Base-by-base conservation (phyloP, 2,888 invertebrate genomes). In the Diaprepes abbreviatus region DNA sequence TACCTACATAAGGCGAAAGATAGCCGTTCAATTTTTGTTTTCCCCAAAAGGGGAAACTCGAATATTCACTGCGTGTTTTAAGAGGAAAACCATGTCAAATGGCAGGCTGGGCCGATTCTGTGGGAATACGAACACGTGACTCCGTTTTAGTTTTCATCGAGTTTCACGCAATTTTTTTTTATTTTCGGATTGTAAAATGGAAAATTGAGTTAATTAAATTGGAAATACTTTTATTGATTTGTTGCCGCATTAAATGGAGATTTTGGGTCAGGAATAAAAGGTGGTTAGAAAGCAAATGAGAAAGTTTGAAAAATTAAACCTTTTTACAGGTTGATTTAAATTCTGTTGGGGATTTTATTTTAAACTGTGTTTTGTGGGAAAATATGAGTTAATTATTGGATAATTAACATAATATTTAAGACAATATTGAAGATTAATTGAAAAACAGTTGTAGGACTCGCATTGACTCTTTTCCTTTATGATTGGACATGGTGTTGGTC, bases 61-160 rank as follows among this genome's bases (percentile, higher is more conserved):
- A 36, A 38, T 57, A 36, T 57, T 21, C 62, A 55, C 76, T 78
- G 77, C 79, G 78, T 78, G 77, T 76, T 75, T 76, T 82, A 81
- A 83, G 82, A 83, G 80, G 82, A 82, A 82, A 83, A 81, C 80
- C 82, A 82, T 83, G 83, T 83, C 82, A 78, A 78, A 79, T 80
- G 81, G 81, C 82, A 82, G 81, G 81, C 79, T 79, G 80, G 78
- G 79, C 80, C 80, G 81, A 81, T 81, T 79, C 77, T 78, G 77
- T 83, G 82, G 80, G 83, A 83, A 80, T 81, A 80, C 79, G 79
- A 79, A 80, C 83, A 83, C 80, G 79, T 83, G 83, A 79, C 82
- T 74, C 78, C 17, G 24, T 19, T 62, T 50, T 52, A 55, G 54
- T 64, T 64, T 24, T 45, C 33, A 31, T 38, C 14, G 35, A 48